Conservation (phyloP, 2,888 invertebrate genomes). For the Leptothorax acervorum region DNA sequence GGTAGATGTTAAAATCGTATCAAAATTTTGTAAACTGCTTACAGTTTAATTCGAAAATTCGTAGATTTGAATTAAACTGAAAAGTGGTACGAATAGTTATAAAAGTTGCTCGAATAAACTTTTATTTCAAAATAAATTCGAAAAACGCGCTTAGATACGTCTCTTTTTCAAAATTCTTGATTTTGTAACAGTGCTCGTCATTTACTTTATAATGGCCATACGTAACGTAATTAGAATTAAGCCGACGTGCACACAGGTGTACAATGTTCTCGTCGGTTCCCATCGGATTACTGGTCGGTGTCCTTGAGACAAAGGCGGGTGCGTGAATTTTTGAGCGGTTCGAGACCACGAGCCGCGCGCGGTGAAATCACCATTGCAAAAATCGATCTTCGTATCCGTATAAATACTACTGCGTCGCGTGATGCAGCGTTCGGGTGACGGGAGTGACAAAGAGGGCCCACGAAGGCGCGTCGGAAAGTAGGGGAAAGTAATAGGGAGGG, state of each 20-base stretch:
- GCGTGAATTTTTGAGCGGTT: constrained; percentile 43
- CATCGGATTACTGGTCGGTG: constrained; percentile 19
- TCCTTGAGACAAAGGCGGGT: constrained; percentile 48
- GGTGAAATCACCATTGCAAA: constrained; percentile 52
- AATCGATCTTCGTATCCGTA: constrained; percentile 47
- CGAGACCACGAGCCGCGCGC: constrained; percentile 4
- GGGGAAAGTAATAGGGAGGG: constrained; percentile 37
- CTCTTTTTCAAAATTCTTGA: not conserved
- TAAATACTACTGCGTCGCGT: constrained; percentile 47
- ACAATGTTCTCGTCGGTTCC: not conserved
- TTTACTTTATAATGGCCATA: not conserved
- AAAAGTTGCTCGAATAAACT: not conserved
- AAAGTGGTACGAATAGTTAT: too few relatives aligned
- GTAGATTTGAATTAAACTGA: too few relatives aligned
- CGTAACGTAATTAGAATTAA: constrained; percentile 26
- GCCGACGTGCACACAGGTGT: constrained; percentile 13
- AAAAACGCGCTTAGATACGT: not conserved
- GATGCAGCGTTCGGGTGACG: constrained; percentile 42
- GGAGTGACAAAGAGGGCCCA: constrained; percentile 58
- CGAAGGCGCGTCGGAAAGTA: constrained; percentile 53
- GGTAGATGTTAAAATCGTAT: too few relatives aligned
- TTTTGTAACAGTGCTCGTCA: not conserved
- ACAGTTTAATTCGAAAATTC: too few relatives aligned
- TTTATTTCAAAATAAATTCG: not conserved
- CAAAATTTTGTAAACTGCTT: too few relatives aligned